Evolutionary conservation across 2,888 invertebrate genomes (phyloP).

Genomic region (Deilephila porcellus): DNA sequence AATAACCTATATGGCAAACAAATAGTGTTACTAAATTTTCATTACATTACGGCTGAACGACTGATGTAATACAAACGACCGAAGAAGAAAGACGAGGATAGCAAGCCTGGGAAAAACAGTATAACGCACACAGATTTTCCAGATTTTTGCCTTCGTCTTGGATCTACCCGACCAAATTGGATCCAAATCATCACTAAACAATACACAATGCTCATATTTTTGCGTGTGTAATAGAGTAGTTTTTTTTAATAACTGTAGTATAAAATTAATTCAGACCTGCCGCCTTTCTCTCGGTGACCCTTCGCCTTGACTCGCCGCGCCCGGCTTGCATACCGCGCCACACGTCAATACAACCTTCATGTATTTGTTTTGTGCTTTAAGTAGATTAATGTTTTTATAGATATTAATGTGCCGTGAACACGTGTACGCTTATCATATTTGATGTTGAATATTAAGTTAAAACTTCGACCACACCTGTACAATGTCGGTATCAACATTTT

Average conservation of each 20-base stretch:
- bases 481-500: neutral
- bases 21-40: no score
- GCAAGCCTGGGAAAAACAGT: no score
- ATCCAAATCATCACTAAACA: no score
- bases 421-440: slow-evolving; percentile 1
- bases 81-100: no score
- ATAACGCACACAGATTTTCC: no score
- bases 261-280: slow-evolving; percentile 70
- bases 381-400: slow-evolving; percentile 22
- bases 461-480: neutral
- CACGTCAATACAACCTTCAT: slow-evolving; percentile 58
- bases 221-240: neutral
- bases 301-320: slow-evolving; percentile 82
- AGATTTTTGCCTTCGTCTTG: no score
- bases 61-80: no score
- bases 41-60: no score
- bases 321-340: slow-evolving; percentile 68
- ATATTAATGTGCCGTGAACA: slow-evolving; percentile 16
- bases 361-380: slow-evolving; percentile 21
- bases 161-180: no score
- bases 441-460: neutral
- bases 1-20: no score
- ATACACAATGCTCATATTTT: no score
- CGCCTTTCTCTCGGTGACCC: slow-evolving; percentile 80
- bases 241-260: slow-evolving; percentile 46